A percentile compares a stretch with the other conserved stretches of the same genome.
Conservation (phyloP, 2,113 vertebrate species). For the Perccottus glenii region DNA sequence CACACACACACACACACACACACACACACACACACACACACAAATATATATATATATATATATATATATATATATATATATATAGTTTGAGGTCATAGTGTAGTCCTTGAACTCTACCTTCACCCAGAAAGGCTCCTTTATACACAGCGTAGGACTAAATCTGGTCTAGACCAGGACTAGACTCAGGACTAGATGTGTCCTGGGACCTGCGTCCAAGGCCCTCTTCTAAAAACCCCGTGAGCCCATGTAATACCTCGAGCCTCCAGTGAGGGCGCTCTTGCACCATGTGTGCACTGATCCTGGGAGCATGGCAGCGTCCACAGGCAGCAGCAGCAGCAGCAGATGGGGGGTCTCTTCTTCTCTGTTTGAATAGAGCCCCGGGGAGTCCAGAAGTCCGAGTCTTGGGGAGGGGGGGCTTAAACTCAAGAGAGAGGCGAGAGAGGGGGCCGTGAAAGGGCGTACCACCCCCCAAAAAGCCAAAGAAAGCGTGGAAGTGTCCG, state of each 20-base stretch:
- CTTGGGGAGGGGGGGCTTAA: conserved; percentile 29
- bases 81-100: too few relatives aligned
- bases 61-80: too few relatives aligned
- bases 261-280: conserved; percentile 72
- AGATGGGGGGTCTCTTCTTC: conserved; percentile 29
- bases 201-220: neutral
- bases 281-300: conserved; percentile 31
- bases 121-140: too few relatives aligned
- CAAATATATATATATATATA: too few relatives aligned
- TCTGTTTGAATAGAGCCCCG: conserved; percentile 44
- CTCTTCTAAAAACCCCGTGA: neutral
- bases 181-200: conserved; percentile 1
- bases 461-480: conserved; percentile 35
- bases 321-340: conserved; percentile 16
- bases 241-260: conserved; percentile 27
- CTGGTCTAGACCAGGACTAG: conserved; percentile 3
- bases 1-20: too few relatives aligned
- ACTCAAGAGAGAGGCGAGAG: conserved; percentile 52
- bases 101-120: too few relatives aligned
- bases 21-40: too few relatives aligned
- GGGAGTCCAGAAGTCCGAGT: conserved; percentile 70
- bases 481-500: conserved; percentile 65
- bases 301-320: conserved; percentile 15
- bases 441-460: conserved; percentile 60
- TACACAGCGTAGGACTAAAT: too few relatives aligned